Conservation (phyloP, 2,888 invertebrate species). For the Ectemnius lituratus region DNA sequence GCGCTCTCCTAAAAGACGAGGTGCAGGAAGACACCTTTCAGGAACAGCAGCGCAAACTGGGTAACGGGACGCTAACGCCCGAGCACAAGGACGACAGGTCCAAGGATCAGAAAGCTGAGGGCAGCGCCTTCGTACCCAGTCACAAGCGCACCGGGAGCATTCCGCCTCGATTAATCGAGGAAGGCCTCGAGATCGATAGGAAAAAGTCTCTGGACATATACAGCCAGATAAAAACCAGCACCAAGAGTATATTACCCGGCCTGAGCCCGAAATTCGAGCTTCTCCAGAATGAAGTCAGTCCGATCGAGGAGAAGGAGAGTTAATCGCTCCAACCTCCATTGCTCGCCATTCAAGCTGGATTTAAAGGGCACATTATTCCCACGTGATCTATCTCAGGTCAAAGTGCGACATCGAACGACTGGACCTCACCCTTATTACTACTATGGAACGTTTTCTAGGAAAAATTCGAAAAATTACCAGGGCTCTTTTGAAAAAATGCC, state of each 20-base stretch:
- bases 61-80: constrained; percentile 77
- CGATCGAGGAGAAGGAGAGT: constrained; percentile 75
- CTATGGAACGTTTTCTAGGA: neutral
- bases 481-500: neutral
- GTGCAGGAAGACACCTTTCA: constrained; percentile 78
- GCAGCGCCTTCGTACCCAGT: constrained; percentile 77
- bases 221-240: constrained; percentile 80
- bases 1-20: constrained; percentile 85
- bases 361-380: neutral
- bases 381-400: constrained; percentile 24
- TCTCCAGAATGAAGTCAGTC: constrained; percentile 80
- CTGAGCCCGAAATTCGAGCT: constrained; percentile 82
- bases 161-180: constrained; percentile 80
- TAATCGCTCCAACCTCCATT: constrained; percentile 59
- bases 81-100: constrained; percentile 62
- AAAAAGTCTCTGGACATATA: constrained; percentile 78
- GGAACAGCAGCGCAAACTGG: constrained; percentile 78
- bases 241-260: constrained; percentile 78
- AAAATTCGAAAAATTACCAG: too few relatives aligned
- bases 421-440: neutral
- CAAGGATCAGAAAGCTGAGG: constrained; percentile 66
- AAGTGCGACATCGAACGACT: constrained; percentile 25
- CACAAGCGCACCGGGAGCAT: constrained; percentile 80
- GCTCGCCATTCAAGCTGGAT: neutral
- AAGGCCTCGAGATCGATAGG: constrained; percentile 73